Evolutionary conservation across 92 coral and sea anemone species (phyloP).

Genomic region (Palythoa grandis): DNA sequence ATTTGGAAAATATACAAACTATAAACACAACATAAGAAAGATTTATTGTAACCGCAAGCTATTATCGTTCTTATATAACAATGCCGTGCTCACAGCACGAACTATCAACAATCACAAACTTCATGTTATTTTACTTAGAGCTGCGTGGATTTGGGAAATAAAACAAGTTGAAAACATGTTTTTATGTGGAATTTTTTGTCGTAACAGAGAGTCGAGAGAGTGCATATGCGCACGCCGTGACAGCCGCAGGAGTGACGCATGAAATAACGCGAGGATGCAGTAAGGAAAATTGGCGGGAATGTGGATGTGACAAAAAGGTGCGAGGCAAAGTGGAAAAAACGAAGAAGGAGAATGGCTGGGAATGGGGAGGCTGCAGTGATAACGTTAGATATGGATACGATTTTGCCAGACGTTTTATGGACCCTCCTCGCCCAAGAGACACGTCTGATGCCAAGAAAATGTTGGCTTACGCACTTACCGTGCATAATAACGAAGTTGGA

Average conservation of each 20-base stretch:
- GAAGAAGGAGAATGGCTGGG: constrained; percentile 59
- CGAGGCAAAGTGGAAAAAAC: constrained; percentile 53
- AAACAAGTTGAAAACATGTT: background rate
- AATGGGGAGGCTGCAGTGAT: constrained; percentile 95
- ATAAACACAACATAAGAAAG: background rate
- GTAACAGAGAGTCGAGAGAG: constrained; percentile 75
- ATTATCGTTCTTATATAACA: background rate
- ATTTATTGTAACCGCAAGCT: background rate
- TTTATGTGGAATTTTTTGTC: background rate
- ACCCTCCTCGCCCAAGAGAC: constrained; percentile 58
- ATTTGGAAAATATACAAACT: constrained; percentile 14
- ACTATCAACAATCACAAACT: background rate
- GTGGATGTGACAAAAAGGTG: constrained; percentile 75
- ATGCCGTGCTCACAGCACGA: background rate
- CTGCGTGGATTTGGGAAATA: background rate
- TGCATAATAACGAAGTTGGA: constrained; percentile 90
- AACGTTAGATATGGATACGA: constrained; percentile 65
- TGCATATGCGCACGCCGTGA: constrained; percentile 78
- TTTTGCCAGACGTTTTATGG: constrained; percentile 72
- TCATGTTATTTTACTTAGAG: background rate
- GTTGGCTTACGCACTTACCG: constrained; percentile 25
- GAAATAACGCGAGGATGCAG: constrained; percentile 83
- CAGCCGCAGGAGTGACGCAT: constrained; percentile 84
- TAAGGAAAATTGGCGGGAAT: constrained; percentile 64
- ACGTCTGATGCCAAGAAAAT: constrained; percentile 44